Evolutionary conservation across 2,113 vertebrate species (phyloP), one percentile per base, ranked within the genome.

Genomic region (Triplophysa rosa): DNA sequence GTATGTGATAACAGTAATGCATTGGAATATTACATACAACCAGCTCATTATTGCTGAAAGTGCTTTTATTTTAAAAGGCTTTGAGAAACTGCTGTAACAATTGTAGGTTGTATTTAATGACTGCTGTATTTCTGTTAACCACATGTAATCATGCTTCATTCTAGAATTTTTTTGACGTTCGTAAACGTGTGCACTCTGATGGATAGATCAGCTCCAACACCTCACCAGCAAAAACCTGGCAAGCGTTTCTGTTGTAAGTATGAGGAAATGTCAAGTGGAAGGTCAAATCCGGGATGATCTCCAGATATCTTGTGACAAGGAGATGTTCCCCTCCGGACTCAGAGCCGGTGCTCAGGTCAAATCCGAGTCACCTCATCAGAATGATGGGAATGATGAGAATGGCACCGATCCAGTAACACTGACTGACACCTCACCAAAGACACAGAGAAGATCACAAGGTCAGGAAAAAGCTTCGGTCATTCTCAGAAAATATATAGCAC

Each of bases 181-280:
- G 1, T 0, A 21, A n/a, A n/a, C 6, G 54, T n/a, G 23, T 69
- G 52, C 47, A 67, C 56, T 29, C 56, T 49, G 42, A 66, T 54
- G 29, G 54, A 29, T 42, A 29, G 67, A n/a, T 70, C 4, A 33
- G 68, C 66, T 67, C 13, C 33, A 23, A 62, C 9, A 45, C n/a
- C 54, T 42, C 69, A 49, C 14, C 21, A 40, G 5, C 58, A 56
- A 73, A n/a, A 61, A 8, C 26, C 26, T 24, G 4, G 19, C 33
- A 64, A 69, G 7, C 14, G 24, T 67, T 58, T 64, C 64, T 72
- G 5, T 58, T 29, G 47, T n/a, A 23, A 1, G 4, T 65, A 16
- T 40, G 56, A 33, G 6, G 52, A 66, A 19, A 52, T 73, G 68
- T 79, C 64, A 73, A 78, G 63, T 64, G 47, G 19, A 80, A 81